Percentiles rank a stretch among this genome's conserved stretches.
Evolutionary conservation across 2,888 invertebrate species (phyloP).

Genomic region (Drosophila parthenogenetica): DNA sequence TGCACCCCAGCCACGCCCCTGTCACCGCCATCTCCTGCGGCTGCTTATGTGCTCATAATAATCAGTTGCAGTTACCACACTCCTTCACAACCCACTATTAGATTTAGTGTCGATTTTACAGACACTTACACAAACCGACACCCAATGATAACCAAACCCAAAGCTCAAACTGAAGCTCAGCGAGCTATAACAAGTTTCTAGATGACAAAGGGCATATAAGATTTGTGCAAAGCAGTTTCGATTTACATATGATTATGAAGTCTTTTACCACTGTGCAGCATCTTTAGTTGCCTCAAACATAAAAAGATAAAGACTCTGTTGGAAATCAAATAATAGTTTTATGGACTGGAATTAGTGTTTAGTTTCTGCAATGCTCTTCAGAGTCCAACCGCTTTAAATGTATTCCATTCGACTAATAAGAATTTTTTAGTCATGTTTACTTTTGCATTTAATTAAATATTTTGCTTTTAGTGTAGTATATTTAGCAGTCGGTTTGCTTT

Average conservation of each 20-base stretch:
- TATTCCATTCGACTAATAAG: background rate
- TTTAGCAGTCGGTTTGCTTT: background rate
- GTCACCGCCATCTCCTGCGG: background rate
- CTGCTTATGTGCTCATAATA: conserved; percentile 70
- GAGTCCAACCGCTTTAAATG: background rate
- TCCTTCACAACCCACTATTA: conserved; percentile 18
- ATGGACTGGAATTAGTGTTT: no score
- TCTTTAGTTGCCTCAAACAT: background rate
- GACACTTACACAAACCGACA: conserved; percentile 57
- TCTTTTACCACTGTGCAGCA: conserved; percentile 13
- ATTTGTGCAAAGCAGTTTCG: conserved; percentile 52
- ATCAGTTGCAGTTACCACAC: conserved; percentile 70
- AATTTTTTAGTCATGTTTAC: background rate
- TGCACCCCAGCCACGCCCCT: conserved; percentile 31
- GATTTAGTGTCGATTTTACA: conserved; percentile 79
- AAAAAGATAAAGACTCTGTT: background rate
- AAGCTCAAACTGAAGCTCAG: background rate
- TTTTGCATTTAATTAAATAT: background rate
- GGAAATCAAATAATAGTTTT: background rate
- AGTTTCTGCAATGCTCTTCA: no score
- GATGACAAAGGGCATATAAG: conserved; percentile 57
- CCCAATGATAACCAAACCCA: background rate
- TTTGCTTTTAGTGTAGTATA: background rate
- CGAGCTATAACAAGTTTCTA: conserved; percentile 54
- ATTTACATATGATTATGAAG: conserved; percentile 56